Evolutionary conservation across 2,797 vertebrate species (phyloP).

Genomic region (Dendrocincla fuliginosa): DNA sequence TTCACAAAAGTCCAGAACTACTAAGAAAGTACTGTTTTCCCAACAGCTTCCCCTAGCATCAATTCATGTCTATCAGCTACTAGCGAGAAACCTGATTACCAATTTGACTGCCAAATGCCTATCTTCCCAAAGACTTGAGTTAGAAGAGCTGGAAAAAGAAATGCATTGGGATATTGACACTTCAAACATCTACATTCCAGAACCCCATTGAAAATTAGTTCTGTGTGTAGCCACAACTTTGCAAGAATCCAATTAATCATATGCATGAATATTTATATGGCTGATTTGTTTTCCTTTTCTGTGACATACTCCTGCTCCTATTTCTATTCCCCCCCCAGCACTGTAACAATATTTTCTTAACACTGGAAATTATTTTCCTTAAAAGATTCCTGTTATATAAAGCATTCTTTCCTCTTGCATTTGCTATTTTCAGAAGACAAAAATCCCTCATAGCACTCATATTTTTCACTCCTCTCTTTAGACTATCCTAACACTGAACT

Average conservation of each 20-base stretch:
- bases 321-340: background rate
- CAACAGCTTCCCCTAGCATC: background rate
- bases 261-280: background rate
- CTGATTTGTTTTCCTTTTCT: background rate
- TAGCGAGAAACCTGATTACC: background rate
- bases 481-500: background rate
- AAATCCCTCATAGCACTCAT: background rate
- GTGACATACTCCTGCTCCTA: background rate
- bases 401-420: background rate
- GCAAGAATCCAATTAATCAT: background rate
- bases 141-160: background rate
- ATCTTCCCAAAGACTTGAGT: background rate
- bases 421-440: conserved; percentile 31
- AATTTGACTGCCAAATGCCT: background rate
- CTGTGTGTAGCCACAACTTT: background rate
- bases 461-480: background rate
- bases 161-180: background rate
- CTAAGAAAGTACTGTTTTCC: background rate
- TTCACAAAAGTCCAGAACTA: background rate
- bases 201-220: background rate
- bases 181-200: background rate
- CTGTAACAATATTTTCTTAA: background rate
- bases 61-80: background rate
- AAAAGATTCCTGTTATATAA: background rate
- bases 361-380: background rate